Conservation (phyloP, 2,797 vertebrate genomes). For the Oreortyx pictus region DNA sequence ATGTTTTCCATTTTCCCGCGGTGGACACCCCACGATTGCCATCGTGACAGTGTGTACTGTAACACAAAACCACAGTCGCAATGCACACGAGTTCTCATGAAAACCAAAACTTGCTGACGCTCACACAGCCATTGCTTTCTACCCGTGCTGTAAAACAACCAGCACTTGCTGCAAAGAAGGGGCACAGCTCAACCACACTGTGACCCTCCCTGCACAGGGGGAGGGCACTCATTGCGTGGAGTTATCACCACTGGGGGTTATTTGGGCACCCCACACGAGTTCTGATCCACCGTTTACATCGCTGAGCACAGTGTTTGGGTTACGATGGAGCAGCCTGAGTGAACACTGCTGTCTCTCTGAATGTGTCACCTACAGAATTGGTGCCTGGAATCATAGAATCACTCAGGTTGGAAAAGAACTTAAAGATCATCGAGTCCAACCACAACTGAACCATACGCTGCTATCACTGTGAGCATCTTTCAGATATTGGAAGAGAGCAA, state of each 20-base stretch:
- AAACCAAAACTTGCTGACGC: constrained; percentile 58
- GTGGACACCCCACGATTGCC: constrained; percentile 19
- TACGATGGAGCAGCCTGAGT: not conserved
- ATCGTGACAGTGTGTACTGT: not conserved
- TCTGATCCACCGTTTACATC: not conserved
- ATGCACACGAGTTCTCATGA: not conserved
- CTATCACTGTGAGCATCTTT: too few relatives aligned
- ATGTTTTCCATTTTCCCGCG: not conserved
- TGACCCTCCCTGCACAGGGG: not conserved
- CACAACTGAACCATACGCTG: too few relatives aligned
- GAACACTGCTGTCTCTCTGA: not conserved
- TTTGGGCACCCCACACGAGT: not conserved
- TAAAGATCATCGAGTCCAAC: too few relatives aligned
- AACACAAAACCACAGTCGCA: constrained; percentile 56
- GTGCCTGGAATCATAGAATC: not conserved
- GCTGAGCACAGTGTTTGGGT: not conserved
- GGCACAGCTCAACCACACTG: not conserved
- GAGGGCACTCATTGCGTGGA: not conserved
- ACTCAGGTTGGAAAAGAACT: too few relatives aligned
- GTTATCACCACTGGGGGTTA: accelerated
- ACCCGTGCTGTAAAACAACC: constrained; percentile 24
- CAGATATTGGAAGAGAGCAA: too few relatives aligned
- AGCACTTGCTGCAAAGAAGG: not conserved
- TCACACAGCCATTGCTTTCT: constrained; percentile 43
- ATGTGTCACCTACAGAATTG: not conserved